Evolutionary conservation across 1,140 invertebrate species (phyloP).

Genomic region (Lordiphosa mommai): DNA sequence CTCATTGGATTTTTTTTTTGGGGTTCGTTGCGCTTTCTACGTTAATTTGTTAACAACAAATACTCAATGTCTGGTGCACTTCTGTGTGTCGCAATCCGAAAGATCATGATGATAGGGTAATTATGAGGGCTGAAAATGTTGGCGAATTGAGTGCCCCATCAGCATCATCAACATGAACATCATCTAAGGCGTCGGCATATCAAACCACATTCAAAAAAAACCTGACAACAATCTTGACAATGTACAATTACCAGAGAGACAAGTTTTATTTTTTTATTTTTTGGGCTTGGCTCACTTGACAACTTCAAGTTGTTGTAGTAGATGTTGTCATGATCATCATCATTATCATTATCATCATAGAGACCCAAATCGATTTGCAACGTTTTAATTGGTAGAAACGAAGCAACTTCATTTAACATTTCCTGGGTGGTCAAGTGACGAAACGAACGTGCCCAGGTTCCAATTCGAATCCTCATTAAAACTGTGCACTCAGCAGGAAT

Average conservation of each 20-base stretch:
- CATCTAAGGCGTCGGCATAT: conserved; percentile 58
- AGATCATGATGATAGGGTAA: conserved; percentile 60
- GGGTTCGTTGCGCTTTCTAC: conserved; percentile 75
- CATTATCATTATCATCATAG: conserved; percentile 1
- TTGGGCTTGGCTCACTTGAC: conserved; percentile 55
- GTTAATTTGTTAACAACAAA: conserved; percentile 74
- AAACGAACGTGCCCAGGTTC: conserved; percentile 54
- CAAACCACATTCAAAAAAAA: conserved; percentile 51
- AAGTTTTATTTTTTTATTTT: conserved; percentile 48
- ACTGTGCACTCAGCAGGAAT: conserved; percentile 40
- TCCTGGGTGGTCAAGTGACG: conserved; percentile 52
- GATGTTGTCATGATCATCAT: conserved; percentile 37
- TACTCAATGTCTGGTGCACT: conserved; percentile 46
- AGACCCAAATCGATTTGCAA: conserved; percentile 70
- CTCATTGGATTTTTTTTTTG: conserved; percentile 16
- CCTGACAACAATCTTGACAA: conserved; percentile 49
- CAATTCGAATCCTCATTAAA: conserved; percentile 36
- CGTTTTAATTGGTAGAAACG: conserved; percentile 65
- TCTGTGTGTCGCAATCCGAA: conserved; percentile 47
- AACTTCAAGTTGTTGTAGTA: conserved; percentile 22
- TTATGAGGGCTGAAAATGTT: conserved; percentile 40
- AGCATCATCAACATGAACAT: neutral
- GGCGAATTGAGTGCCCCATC: conserved; percentile 4
- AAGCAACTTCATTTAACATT: conserved; percentile 39
- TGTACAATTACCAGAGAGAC: conserved; percentile 67